A percentile compares a stretch with the other conserved stretches of the same genome.
phyloP scores from a whole-genome alignment of 2,797 vertebrate genomes.

The Acanthurus lineatus region DNA sequence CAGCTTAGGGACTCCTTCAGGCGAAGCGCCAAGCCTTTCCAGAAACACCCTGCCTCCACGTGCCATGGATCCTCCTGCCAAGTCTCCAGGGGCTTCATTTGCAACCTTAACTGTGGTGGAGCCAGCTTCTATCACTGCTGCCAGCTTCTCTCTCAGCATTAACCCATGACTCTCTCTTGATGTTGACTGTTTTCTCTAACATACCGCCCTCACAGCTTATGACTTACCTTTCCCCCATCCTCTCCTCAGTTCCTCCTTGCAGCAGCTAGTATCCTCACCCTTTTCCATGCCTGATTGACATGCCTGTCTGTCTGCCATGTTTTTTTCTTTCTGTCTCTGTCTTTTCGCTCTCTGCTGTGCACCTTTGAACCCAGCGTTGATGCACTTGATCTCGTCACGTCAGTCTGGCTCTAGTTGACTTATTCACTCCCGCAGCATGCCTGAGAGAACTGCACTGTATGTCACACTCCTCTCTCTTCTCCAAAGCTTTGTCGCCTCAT shows the following conservation, averaged over 20 bases:
- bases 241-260: slow-evolving; percentile 7
- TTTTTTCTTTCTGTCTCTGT: slow-evolving; percentile 16
- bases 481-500: slow-evolving; percentile 65
- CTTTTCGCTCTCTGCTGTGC: slow-evolving; percentile 36
- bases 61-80: slow-evolving; percentile 73
- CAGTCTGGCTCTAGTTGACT: slow-evolving; percentile 63
- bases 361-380: slow-evolving; percentile 64
- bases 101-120: slow-evolving; percentile 51
- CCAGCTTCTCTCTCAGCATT: slow-evolving; percentile 45
- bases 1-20: slow-evolving; percentile 58
- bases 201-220: not conserved
- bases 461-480: slow-evolving; percentile 56
- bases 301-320: slow-evolving; percentile 30
- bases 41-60: slow-evolving; percentile 67
- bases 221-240: slow-evolving; percentile 45
- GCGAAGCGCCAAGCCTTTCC: slow-evolving; percentile 53
- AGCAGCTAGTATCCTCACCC: slow-evolving; percentile 19
- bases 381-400: slow-evolving; percentile 67
- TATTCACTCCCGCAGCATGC: slow-evolving; percentile 57
- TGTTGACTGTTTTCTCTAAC: slow-evolving; percentile 18
- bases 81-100: slow-evolving; percentile 71
- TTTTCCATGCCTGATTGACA: slow-evolving; percentile 32
- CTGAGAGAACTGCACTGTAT: slow-evolving; percentile 55
- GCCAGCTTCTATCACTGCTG: slow-evolving; percentile 49
- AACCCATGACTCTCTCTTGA: slow-evolving; percentile 25